Evolutionary conservation across 2,888 invertebrate genomes (phyloP).

Genomic region (Trichogramma dendrolimi): DNA sequence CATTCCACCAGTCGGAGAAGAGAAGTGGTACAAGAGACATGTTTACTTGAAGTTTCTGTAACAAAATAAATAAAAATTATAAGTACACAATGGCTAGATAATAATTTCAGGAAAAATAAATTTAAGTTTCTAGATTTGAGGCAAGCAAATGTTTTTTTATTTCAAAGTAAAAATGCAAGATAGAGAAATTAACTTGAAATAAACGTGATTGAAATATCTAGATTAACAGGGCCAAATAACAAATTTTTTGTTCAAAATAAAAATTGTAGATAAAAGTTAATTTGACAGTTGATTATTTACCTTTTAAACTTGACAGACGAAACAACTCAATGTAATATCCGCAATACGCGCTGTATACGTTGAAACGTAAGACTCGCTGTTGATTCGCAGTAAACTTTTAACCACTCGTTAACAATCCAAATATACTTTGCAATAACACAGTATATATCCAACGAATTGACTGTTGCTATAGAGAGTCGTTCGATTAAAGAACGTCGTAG

Average conservation of each 20-base stretch:
- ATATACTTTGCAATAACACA: neutral
- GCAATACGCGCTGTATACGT: no score
- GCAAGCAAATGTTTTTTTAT: constrained; percentile 2
- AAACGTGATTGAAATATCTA: neutral
- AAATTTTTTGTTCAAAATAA: no score
- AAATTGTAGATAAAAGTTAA: no score
- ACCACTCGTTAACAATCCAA: no score
- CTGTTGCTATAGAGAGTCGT: no score
- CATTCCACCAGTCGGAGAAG: constrained; percentile 84
- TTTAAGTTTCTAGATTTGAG: neutral
- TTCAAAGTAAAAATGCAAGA: neutral
- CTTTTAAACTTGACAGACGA: no score
- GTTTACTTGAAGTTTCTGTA: constrained; percentile 37
- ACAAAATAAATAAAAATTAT: neutral
- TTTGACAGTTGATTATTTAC: no score
- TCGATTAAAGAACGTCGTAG: no score
- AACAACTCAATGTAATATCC: no score
- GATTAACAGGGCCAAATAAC: neutral
- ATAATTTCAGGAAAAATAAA: neutral
- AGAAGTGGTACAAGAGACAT: constrained; percentile 79
- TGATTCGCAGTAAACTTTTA: no score
- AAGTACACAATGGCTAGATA: neutral
- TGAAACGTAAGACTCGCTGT: no score
- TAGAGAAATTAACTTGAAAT: neutral
- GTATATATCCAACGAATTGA: neutral